Conservation (phyloP, 1,140 invertebrate genomes). For the Caenorhabditis elegans region WBcel235 BX284605.5:9069501-9070000, state of each 20-base stretch:
- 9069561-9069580: not conserved
- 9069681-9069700: not conserved
- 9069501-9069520: not conserved
- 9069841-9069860: not conserved
- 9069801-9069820: conserved; percentile 27
- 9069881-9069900: not conserved
- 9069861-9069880: conserved; percentile 24
- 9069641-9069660: not conserved
- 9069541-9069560: not conserved
- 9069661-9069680: not conserved
- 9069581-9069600: not conserved
- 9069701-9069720: not conserved
- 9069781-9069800: not conserved
- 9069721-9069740: not conserved
- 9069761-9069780: not conserved
- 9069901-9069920: not conserved
- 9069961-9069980: not conserved
- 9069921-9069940: not conserved
- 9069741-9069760: conserved; percentile 4
- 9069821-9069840: conserved; percentile 21
- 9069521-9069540: not conserved
- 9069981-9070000: not conserved
- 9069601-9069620: not conserved
- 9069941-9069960: not conserved
- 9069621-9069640: not conserved